Evolutionary conservation across 1,140 invertebrate species (phyloP).

Genomic region (Euglossa dilemma): DNA sequence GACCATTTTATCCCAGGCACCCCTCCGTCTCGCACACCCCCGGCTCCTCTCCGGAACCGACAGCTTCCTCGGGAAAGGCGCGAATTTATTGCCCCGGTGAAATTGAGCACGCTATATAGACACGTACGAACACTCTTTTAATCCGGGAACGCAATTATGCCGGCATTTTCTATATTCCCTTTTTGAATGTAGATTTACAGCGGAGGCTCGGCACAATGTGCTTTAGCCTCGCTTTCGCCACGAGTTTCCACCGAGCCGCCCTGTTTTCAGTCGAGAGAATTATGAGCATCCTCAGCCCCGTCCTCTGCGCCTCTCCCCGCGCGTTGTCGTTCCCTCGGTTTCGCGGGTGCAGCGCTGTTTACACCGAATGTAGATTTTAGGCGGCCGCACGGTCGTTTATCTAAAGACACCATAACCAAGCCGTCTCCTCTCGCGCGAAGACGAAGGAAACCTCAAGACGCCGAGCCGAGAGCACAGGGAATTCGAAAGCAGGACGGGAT

Average conservation of each 20-base stretch:
- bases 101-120: conserved; percentile 44
- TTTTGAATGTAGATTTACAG: conserved; percentile 61
- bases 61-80: neutral
- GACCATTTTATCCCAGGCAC: conserved; percentile 24
- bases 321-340: neutral
- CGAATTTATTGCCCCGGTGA: conserved; percentile 51
- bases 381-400: conserved; percentile 38
- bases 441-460: conserved; percentile 12
- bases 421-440: conserved; percentile 20
- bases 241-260: conserved; percentile 34
- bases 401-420: conserved; percentile 40
- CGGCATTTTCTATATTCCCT: conserved; percentile 61
- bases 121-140: conserved; percentile 48
- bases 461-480: neutral
- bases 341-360: conserved; percentile 46
- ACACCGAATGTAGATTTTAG: conserved; percentile 66
- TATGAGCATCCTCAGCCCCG: conserved; percentile 50
- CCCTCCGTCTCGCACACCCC: neutral
- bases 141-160: conserved; percentile 59
- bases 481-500: neutral
- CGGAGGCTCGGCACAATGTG: conserved; percentile 55
- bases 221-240: conserved; percentile 25
- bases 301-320: too few relatives aligned
- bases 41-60: neutral
- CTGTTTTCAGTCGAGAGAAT: conserved; percentile 52